Base-by-base conservation (phyloP, 2,888 invertebrate species). In the Callimorpha dominula region DNA sequence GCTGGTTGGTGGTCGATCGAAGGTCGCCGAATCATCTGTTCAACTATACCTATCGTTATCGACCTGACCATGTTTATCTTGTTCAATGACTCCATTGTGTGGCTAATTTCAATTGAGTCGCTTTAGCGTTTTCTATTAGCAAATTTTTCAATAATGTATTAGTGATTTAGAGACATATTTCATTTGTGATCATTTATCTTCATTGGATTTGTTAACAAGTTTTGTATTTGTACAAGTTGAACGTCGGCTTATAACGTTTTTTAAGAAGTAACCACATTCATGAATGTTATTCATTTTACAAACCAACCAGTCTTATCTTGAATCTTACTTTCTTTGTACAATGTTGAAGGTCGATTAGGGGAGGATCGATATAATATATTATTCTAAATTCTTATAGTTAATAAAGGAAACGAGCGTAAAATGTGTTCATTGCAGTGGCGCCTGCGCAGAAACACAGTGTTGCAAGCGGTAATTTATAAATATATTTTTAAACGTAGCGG, bases 401-500 rank as follows among this genome's bases (percentile, higher is more conserved):
- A 14, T 60, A 31, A 60, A 54, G 20, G 57, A 31, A 60, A 5
- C n/a, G 57, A 57, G 11, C 11, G 57, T 20, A 11, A 54, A 49
- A 50, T 12, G 54, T 42, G 60, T 49, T 68, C 31, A 42, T 14
- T 54, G 54, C 67, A 68, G 57, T 57, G 54, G 12, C 31, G 67
- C 20, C 60, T 46, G 46, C 60, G 46, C 71, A 64, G 65, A 52
- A 52, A 54, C 43, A 52, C 43, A 52, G 73, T 83, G 83, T 84
- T 84, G 83, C 80, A 84, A 84, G 74, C 74, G 79, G 72, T 52
- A 72, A 65, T 76, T 78, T 81, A 80, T 76, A 80, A 70, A 64
- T 57, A 79, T 85, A 85, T 87, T 84, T 86, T 84, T 82, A 87
- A 82, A 68, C 65, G 72, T 74, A 78, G 81, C 83, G 80, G 81